These are phyloP conservation scores for Podiceps cristatus DNA, from an alignment of 2,113 vertebrate genomes.

Conservation along the genomic window DNA sequence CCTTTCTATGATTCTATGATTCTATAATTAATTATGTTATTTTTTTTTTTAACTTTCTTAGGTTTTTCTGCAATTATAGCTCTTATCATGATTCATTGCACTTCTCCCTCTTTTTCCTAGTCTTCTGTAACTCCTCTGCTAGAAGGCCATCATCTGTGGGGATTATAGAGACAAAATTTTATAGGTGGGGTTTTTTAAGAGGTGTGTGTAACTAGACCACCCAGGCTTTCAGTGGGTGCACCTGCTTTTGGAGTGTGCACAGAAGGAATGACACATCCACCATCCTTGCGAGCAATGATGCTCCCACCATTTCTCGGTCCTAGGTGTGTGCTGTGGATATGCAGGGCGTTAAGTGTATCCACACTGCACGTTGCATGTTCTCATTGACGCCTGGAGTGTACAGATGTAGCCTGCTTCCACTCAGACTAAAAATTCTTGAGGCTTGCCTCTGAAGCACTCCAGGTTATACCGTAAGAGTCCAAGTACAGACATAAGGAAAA, in stretches of 20 bases:
- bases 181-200: neutral
- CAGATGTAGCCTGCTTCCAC: neutral
- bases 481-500: neutral
- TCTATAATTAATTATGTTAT: neutral
- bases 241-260: neutral
- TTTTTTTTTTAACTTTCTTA: neutral
- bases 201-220: neutral
- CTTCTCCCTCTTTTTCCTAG: neutral
- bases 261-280: neutral
- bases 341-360: neutral
- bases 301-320: neutral
- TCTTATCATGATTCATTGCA: neutral
- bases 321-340: no score
- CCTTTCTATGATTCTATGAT: no score
- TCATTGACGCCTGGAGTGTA: accelerated
- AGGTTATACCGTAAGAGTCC: neutral
- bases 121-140: neutral
- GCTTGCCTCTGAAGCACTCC: accelerated
- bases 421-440: neutral
- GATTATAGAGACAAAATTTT: neutral
- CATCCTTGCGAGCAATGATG: neutral
- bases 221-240: neutral
- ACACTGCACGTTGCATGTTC: accelerated
- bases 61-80: neutral
- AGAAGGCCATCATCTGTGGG: neutral